These are phyloP conservation scores for Dryobotodes eremita DNA, from an alignment of 2,888 invertebrate species.

Conservation along the genomic window DNA sequence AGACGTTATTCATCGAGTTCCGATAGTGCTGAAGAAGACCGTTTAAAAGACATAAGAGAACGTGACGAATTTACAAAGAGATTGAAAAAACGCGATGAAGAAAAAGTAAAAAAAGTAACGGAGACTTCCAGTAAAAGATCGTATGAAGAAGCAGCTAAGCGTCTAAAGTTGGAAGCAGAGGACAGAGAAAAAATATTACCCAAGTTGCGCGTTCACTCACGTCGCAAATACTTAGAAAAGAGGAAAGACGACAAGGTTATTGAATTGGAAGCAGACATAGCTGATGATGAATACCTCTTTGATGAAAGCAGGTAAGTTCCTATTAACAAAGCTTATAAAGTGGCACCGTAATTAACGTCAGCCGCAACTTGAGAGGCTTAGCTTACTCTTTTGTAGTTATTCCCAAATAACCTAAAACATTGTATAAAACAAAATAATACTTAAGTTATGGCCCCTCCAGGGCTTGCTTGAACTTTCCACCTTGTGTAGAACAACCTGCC, in stretches of 20 bases:
- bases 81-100: constrained; percentile 96
- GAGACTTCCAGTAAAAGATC: constrained; percentile 93
- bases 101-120: constrained; percentile 95
- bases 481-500: background rate
- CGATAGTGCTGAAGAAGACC: constrained; percentile 95
- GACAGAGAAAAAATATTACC: constrained; percentile 97
- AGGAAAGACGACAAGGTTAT: constrained; percentile 98
- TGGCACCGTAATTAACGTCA: background rate
- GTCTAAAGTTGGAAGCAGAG: constrained; percentile 96
- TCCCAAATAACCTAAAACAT: constrained; percentile 1
- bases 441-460: background rate
- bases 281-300: constrained; percentile 99
- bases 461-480: background rate
- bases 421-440: background rate
- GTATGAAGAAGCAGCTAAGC: constrained; percentile 97
- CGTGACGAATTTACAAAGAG: constrained; percentile 98
- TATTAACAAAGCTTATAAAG: background rate
- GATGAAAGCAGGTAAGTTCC: constrained; percentile 94
- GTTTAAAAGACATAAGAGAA: constrained; percentile 96
- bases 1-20: constrained; percentile 90
- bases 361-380: background rate
- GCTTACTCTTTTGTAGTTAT: background rate
- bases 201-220: constrained; percentile 96
- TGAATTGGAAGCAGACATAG: constrained; percentile 98
- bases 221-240: constrained; percentile 98